A percentile compares a stretch with the other conserved stretches of the same genome.
Conservation (phyloP, 37 sponge, comb jelly and placozoan species). For the Oopsacas minuta region DNA sequence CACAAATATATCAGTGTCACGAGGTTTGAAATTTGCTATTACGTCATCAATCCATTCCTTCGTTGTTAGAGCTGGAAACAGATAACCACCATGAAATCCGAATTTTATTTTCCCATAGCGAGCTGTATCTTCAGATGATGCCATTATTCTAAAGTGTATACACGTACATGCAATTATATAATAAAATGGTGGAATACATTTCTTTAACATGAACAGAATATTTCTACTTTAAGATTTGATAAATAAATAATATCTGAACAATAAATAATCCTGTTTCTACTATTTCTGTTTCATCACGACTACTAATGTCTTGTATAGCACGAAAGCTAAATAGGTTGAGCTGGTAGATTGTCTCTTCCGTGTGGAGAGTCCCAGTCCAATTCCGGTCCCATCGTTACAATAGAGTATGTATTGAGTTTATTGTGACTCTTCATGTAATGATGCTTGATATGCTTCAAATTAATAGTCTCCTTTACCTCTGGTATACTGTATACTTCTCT, state of each 20-base stretch:
- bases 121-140: too few species aligned
- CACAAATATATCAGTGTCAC: neutral
- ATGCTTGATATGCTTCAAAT: constrained; percentile 57
- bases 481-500: constrained; percentile 77
- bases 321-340: neutral
- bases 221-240: too few species aligned
- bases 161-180: too few species aligned
- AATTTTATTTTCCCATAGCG: neutral
- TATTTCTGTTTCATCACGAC: too few species aligned
- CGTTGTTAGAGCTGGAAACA: neutral
- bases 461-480: constrained; percentile 63
- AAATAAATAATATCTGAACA: too few species aligned
- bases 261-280: too few species aligned
- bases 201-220: too few species aligned
- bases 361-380: constrained; percentile 62
- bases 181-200: too few species aligned
- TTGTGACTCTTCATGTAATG: constrained; percentile 62
- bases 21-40: neutral
- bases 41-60: neutral
- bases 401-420: constrained; percentile 56
- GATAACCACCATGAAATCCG: neutral
- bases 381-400: constrained; percentile 79
- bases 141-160: too few species aligned
- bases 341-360: constrained; percentile 41
- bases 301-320: too few species aligned